Percentiles rank a stretch among this genome's conserved stretches.
Evolutionary conservation across 92 coral and sea anemone genomes (phyloP).

Genomic region (Anthopleura xanthogrammica): DNA sequence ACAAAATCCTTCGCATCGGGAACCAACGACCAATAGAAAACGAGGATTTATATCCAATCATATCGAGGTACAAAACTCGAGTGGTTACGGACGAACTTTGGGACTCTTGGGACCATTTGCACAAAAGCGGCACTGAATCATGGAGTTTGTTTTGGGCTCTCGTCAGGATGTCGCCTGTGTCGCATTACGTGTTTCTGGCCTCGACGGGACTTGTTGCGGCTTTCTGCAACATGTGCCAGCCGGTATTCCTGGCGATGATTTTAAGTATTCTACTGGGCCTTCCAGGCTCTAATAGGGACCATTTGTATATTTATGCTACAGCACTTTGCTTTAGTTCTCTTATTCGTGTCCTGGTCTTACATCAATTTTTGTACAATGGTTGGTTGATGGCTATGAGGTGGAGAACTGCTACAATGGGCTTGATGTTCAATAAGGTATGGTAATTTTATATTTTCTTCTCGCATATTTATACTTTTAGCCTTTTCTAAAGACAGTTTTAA

Average conservation of each 20-base stretch:
- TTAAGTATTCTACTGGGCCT: slow-evolving; percentile 25
- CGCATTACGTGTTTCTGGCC: slow-evolving; percentile 22
- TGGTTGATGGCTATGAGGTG: slow-evolving; percentile 62
- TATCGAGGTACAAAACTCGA: slow-evolving; percentile 38
- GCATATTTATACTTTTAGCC: no score
- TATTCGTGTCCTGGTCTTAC: slow-evolving; percentile 33
- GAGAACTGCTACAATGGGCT: slow-evolving; percentile 60
- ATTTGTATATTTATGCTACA: slow-evolving; percentile 45
- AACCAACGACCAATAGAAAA: slow-evolving; percentile 53
- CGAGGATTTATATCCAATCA: slow-evolving; percentile 47
- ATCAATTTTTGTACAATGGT: slow-evolving; percentile 52
- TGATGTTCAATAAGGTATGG: slow-evolving; percentile 52
- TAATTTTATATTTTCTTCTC: no score
- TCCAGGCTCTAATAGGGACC: slow-evolving; percentile 30
- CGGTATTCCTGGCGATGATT: slow-evolving; percentile 51
- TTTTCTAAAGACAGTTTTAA: no score
- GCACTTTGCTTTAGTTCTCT: slow-evolving; percentile 51
- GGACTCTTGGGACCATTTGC: slow-evolving; percentile 34
- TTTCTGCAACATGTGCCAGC: slow-evolving; percentile 50
- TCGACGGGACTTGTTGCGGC: slow-evolving; percentile 33
- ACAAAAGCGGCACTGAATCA: not conserved
- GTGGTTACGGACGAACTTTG: slow-evolving; percentile 27
- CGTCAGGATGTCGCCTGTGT: slow-evolving; percentile 35
- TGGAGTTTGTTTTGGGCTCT: slow-evolving; percentile 46
- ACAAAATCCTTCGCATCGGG: slow-evolving; percentile 40